Conservation (phyloP, 2,797 vertebrate species). For the Huso huso region DNA sequence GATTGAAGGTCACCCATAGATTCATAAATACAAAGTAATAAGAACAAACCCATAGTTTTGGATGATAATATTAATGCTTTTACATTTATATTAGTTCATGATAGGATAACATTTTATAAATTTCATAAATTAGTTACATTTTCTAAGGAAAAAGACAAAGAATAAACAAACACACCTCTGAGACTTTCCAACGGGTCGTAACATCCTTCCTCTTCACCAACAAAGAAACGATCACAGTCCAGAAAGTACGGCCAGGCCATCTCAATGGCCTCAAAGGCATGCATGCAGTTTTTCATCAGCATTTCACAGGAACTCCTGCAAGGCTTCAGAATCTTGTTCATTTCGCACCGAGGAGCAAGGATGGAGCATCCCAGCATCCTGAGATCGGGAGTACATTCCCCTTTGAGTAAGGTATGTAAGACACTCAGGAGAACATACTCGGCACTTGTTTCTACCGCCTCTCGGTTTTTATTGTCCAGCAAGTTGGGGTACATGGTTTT, state of each 20-base stretch:
- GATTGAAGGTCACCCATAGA: too few relatives aligned
- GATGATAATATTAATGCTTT: too few relatives aligned
- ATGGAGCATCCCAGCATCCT: conserved; percentile 85
- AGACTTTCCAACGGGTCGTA: conserved; percentile 74
- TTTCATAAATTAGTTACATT: too few relatives aligned
- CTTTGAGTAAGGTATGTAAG: conserved; percentile 78
- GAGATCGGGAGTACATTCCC: conserved; percentile 86
- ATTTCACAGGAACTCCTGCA: conserved; percentile 78
- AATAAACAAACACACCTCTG: conserved; percentile 53
- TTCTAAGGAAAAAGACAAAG: too few relatives aligned
- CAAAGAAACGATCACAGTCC: conserved; percentile 85
- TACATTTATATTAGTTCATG: too few relatives aligned
- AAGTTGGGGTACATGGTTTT: conserved; percentile 76
- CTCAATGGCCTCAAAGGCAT: conserved; percentile 82
- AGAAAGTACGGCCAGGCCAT: conserved; percentile 99
- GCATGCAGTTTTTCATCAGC: conserved; percentile 66
- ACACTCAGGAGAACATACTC: conserved; percentile 90
- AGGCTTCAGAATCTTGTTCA: conserved; percentile 60
- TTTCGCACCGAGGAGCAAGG: conserved; percentile 74
- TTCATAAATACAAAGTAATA: too few relatives aligned
- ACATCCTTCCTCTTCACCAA: conserved; percentile 74
- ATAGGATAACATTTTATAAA: too few relatives aligned
- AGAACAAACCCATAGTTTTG: too few relatives aligned
- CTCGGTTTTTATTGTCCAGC: conserved; percentile 66
- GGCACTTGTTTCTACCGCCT: conserved; percentile 72